Percentiles rank a stretch among this genome's conserved stretches.
These are phyloP conservation scores for Pelochelys cantorii DNA, from an alignment of 2,797 vertebrate species.

Conservation along the genomic window DNA sequence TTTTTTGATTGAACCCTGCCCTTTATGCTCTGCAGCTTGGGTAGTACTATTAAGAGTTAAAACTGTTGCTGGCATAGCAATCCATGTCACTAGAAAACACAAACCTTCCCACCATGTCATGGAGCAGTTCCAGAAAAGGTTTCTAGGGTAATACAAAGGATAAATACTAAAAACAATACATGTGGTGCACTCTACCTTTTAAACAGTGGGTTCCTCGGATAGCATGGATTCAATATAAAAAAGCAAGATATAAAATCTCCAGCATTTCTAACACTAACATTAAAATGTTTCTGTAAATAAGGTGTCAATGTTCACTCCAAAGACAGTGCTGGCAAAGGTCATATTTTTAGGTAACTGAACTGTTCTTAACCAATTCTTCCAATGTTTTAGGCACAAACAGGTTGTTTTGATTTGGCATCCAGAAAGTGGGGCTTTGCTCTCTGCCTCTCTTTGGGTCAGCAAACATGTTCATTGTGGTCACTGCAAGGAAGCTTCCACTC, in stretches of 20 bases:
- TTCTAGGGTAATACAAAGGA: neutral
- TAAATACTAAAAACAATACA: neutral
- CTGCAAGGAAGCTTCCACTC: neutral
- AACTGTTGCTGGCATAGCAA: neutral
- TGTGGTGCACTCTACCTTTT: neutral
- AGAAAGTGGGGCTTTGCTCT: neutral
- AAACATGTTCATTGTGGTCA: neutral
- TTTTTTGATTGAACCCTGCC: neutral
- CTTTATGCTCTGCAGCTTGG: neutral
- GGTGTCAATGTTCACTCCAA: slow-evolving; percentile 9
- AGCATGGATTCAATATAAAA: neutral
- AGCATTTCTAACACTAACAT: neutral
- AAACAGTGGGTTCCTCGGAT: neutral
- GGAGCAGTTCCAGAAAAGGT: neutral
- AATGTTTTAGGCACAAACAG: neutral
- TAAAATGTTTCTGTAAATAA: slow-evolving; percentile 26
- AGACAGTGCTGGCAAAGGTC: slow-evolving; percentile 16
- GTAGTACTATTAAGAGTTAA: neutral
- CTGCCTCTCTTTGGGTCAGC: slow-evolving; percentile 11
- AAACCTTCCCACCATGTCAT: neutral
- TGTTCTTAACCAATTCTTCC: neutral
- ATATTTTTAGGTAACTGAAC: slow-evolving; percentile 20
- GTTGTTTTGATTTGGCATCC: neutral
- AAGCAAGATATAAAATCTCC: neutral
- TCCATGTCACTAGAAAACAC: neutral